Evolutionary conservation across 2,113 vertebrate species (phyloP).

Genomic region (Epinephelus fuscoguttatus): DNA sequence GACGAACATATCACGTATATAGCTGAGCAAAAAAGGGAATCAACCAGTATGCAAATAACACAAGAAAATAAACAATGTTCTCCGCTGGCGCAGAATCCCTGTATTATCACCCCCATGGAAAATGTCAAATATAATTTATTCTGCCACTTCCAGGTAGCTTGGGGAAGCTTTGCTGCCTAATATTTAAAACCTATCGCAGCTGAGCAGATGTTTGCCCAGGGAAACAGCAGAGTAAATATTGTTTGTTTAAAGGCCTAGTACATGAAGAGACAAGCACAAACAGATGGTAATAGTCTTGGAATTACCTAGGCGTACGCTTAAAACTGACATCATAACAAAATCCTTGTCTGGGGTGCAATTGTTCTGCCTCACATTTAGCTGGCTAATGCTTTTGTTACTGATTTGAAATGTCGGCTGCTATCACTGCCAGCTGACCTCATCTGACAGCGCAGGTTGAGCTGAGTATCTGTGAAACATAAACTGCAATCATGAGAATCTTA

Average conservation of each 20-base stretch:
- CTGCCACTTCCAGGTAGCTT: constrained; percentile 72
- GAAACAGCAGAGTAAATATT: constrained; percentile 72
- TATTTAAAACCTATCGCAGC: constrained; percentile 80
- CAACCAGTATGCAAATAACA: constrained; percentile 47
- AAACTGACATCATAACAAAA: constrained; percentile 65
- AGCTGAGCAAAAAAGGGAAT: constrained; percentile 15
- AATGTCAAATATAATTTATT: constrained; percentile 84
- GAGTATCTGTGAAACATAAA: not conserved
- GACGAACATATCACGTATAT: not conserved
- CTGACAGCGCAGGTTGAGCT: constrained; percentile 20
- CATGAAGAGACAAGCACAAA: constrained; percentile 69
- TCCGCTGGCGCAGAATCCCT: constrained; percentile 36
- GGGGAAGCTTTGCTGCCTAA: constrained; percentile 74
- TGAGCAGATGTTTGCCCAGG: constrained; percentile 79
- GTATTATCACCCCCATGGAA: constrained; percentile 71
- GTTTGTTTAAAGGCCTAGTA: constrained; percentile 77
- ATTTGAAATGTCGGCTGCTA: constrained; percentile 46
- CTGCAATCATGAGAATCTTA: not conserved
- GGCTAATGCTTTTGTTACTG: constrained; percentile 40
- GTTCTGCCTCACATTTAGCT: constrained; percentile 23
- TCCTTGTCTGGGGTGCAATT: constrained; percentile 51
- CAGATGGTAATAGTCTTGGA: constrained; percentile 73
- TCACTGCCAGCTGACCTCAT: constrained; percentile 44
- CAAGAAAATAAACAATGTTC: constrained; percentile 56
- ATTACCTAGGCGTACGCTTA: constrained; percentile 56